Evolutionary conservation across 2,113 vertebrate genomes (phyloP).

Genomic region (Tricholaema leucomelas): DNA sequence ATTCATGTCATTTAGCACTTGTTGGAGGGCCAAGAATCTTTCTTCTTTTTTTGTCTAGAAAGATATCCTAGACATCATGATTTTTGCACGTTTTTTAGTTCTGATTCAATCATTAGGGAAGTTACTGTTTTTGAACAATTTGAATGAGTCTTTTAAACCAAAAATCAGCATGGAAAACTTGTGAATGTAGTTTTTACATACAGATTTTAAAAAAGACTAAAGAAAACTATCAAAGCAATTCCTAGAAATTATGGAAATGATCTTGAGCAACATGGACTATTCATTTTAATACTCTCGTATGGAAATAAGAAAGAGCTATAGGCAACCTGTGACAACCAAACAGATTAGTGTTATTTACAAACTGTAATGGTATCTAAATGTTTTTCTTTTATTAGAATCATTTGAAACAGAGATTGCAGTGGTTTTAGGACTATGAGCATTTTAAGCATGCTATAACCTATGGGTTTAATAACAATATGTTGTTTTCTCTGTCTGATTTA

Average conservation of each 20-base stretch:
- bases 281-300: not conserved
- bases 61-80: not conserved
- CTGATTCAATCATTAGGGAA: not conserved
- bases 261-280: not conserved
- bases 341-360: conserved; percentile 36
- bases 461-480: conserved; percentile 64
- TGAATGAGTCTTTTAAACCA: not conserved
- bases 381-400: not conserved
- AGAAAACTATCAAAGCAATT: not conserved
- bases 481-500: conserved; percentile 48
- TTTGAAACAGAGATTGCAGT: conserved; percentile 18
- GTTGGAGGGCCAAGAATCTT: not conserved
- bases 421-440: not conserved
- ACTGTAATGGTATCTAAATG: not conserved
- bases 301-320: conserved; percentile 9
- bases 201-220: not conserved
- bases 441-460: conserved; percentile 44
- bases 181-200: not conserved
- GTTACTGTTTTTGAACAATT: not conserved
- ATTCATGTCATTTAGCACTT: not conserved
- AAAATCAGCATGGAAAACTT: not conserved
- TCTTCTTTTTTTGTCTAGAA: not conserved
- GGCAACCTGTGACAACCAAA: not conserved
- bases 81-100: not conserved
- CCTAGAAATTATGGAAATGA: conserved; percentile 5